Base-by-base conservation (phyloP, 2,888 invertebrate genomes). In the Charanyca ferruginea region DNA sequence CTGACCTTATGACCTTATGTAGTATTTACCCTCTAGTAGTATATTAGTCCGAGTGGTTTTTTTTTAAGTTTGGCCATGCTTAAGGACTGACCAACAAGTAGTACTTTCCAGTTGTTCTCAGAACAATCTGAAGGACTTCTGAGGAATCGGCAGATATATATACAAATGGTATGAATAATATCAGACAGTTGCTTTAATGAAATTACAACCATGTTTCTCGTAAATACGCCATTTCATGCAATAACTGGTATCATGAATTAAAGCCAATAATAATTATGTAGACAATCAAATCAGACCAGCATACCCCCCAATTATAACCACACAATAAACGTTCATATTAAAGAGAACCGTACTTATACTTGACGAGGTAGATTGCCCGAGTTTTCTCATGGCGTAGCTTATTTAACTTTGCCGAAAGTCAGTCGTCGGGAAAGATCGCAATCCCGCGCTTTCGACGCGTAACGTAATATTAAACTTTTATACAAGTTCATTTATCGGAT, bases 361-460 rank as follows among this genome's bases (percentile, higher is more conserved):
- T 73, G 75, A 73, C 68, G 74, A 73, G 67, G 80, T 77, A 85
- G 79, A 87, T 88, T 83, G 85, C 79, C 65, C 60, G 83, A 86
- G 78, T 85, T 87, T 85, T 80, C 83, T 80, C 59, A 77, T 62
- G 59, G 68, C 77, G 73, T 84, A 85, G 85, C 87, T 85, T 90
- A 89, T 91, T 90, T 85, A 90, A 91, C 85, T 91, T 90, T 64
- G 67, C 72, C 77, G 57, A 83, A 88, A 89, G 77, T 87, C 85
- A 77, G 80, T 69, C 72, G 75, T 73, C 63, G 67, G 82, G 83
- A 84, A 84, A 85, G 81, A 89, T 88, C 79, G 85, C 79, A 85
- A 87, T 86, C 85, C 78, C 73, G 79, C 68, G 71, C 73, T 71
- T 71, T 68, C 77, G 58, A 78, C 76, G 76, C 80, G 82, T 83